Evolutionary conservation across 2,888 invertebrate genomes (phyloP).

Genomic region (Tipula confusa): DNA sequence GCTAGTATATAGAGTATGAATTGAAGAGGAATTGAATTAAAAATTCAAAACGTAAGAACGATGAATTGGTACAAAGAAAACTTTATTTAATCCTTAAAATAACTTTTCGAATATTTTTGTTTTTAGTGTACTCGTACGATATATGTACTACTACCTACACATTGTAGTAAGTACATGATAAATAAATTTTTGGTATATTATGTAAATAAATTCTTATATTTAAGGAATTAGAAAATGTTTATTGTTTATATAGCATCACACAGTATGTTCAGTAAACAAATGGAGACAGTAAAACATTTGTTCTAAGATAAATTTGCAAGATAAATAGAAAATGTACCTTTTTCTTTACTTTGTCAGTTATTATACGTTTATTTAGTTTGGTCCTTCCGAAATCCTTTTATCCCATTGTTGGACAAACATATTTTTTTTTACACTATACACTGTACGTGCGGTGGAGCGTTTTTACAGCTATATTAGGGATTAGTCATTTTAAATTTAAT

Average conservation of each 20-base stretch:
- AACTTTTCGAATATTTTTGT: background rate
- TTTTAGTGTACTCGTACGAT: background rate
- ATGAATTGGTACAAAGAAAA: background rate
- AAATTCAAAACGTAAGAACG: background rate
- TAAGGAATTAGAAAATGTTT: background rate
- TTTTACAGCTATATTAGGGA: no score
- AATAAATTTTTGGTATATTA: background rate
- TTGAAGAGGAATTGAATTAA: background rate
- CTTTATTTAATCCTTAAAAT: background rate
- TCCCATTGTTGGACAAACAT: no score
- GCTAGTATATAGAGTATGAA: background rate
- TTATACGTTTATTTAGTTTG: background rate
- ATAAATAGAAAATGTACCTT: slow-evolving; percentile 4
- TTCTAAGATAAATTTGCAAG: background rate
- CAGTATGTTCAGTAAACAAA: background rate
- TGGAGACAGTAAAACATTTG: background rate
- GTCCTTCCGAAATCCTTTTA: background rate
- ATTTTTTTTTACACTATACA: no score
- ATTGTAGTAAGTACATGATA: background rate
- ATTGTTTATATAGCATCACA: background rate
- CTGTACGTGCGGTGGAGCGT: no score
- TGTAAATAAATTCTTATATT: background rate
- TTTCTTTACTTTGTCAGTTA: background rate
- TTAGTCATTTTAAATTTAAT: no score
- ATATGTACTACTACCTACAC: no score